A percentile compares a stretch with the other conserved stretches of the same genome.
Evolutionary conservation across 2,113 vertebrate species (phyloP).

Genomic region (Caracal caracal): DNA sequence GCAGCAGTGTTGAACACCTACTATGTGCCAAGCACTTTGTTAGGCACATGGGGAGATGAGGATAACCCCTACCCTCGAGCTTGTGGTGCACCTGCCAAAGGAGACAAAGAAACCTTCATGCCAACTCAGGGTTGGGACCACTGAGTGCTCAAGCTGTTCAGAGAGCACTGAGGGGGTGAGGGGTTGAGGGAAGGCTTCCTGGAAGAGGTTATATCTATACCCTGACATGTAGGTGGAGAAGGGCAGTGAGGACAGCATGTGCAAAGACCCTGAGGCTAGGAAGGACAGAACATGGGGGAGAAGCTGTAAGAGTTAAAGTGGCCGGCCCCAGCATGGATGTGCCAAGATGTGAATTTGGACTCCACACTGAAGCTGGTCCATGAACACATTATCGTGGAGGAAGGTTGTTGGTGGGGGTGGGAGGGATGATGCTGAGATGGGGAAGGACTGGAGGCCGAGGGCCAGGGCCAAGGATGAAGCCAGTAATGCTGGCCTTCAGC

Average conservation of each 20-base stretch:
- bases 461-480: not conserved
- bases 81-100: not conserved
- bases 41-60: not conserved
- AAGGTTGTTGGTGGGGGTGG: not conserved
- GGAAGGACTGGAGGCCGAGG: not conserved
- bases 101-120: not conserved
- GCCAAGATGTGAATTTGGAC: not conserved
- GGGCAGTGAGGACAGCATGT: not conserved
- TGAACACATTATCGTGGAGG: not conserved
- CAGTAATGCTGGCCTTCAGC: not conserved
- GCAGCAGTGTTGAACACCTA: not conserved
- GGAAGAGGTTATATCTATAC: not conserved
- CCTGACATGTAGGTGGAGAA: not conserved
- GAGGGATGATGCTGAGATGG: not conserved
- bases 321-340: not conserved
- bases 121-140: not conserved
- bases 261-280: not conserved
- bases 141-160: not conserved
- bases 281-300: not conserved
- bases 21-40: not conserved
- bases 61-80: not conserved
- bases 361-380: not conserved
- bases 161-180: not conserved
- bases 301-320: not conserved
- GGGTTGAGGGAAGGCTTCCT: not conserved